Evolutionary conservation across 2,113 vertebrate genomes (phyloP), one percentile per base, ranked within the genome.

Genomic region (Gila orcuttii): DNA sequence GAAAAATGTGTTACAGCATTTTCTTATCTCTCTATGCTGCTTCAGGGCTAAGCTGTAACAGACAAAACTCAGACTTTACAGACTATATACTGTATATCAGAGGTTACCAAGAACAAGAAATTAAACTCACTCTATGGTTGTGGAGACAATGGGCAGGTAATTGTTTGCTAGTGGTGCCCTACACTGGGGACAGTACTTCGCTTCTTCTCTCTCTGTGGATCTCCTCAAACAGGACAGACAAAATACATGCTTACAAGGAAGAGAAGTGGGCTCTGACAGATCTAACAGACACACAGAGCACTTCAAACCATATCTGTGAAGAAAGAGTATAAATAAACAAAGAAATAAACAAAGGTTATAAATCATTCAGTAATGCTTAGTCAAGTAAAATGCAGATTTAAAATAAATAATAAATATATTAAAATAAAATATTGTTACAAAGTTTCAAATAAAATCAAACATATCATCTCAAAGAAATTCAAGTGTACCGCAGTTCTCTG

Each of bases 1-100:
- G 93, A 95, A 95, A 91, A 95, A 95, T 84, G 89, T 33, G 85
- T 95, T 95, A 68, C 95, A 95, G 88, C 85, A 86, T 83, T 8
- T 39, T n/a, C 91, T 90, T 66, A 94, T 33, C 6, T 57, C 5
- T 0, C 64, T 33, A 19, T 94, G 92, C 86, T 93, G 90, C 47
- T 85, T 59, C 0, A 95, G 89, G 0, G 91, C 87, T 0, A n/a
- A 83, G 73, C 95, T 95, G 86, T 57, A 83, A 76, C 8, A n/a
- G 12, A 55, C 13, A 77, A 21, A 52, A 15, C 12, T 25, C 13
- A 13, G 15, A 9, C 45, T 33, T 33, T 23, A 25, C 13, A 79
- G 19, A 23, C 33, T 23, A 71, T 57, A 57, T 36, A 36, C 3
- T 33, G 28, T 78, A 4, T 23, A 0, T 13, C 31, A 57, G 52